Evolutionary conservation across 2,797 vertebrate species (phyloP).

Genomic region (Muscicapa comitata): DNA sequence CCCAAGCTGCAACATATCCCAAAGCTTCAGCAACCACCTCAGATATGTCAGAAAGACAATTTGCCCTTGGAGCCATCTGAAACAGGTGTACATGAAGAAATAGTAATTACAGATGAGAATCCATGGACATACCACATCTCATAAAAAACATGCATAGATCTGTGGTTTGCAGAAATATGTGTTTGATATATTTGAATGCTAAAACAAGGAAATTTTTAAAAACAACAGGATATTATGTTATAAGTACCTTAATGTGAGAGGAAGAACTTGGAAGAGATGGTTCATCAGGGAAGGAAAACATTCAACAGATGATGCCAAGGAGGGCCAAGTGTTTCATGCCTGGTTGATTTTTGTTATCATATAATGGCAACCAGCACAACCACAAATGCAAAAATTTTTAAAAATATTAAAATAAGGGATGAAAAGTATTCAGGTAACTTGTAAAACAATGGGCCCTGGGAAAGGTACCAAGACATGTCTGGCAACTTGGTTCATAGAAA

Average conservation of each 20-base stretch:
- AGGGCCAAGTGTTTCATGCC: neutral
- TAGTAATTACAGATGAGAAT: neutral
- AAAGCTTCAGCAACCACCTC: neutral
- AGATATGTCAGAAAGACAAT: neutral
- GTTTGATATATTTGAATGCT: neutral
- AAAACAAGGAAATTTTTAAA: neutral
- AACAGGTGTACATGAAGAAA: neutral
- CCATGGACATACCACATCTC: neutral
- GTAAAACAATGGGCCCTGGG: neutral
- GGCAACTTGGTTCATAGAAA: neutral
- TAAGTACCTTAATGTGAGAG: neutral
- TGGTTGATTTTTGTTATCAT: neutral
- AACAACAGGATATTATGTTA: neutral
- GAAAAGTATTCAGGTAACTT: neutral
- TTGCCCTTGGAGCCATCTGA: neutral
- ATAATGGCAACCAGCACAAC: neutral
- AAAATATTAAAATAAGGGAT: neutral
- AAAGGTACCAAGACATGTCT: neutral
- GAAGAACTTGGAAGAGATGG: neutral
- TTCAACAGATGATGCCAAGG: neutral
- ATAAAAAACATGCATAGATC: neutral
- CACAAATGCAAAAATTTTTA: neutral
- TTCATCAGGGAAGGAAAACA: neutral
- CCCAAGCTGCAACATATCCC: neutral
- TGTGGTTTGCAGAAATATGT: neutral